Evolutionary conservation across 2,888 invertebrate genomes (phyloP).

Genomic region (Calliopum simillimum): DNA sequence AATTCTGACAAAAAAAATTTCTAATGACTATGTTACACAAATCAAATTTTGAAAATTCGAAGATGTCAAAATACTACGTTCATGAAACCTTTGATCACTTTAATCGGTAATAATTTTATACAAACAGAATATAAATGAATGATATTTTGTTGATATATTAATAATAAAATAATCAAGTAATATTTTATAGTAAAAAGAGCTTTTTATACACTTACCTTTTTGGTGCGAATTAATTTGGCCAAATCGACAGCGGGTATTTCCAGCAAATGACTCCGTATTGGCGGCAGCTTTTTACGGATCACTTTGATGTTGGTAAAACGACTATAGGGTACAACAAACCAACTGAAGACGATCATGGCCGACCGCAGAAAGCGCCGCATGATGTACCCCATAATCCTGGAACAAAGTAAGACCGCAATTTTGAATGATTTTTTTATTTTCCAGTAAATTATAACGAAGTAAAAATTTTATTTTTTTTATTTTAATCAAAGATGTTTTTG

Average conservation of each 20-base stretch:
- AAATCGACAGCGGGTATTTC: conserved; percentile 77
- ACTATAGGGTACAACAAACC: conserved; percentile 71
- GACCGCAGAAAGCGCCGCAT: conserved; percentile 72
- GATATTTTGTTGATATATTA: not conserved
- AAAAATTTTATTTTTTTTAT: conserved; percentile 29
- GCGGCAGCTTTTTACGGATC: conserved; percentile 73
- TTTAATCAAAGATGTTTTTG: not conserved
- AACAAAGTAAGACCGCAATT: conserved; percentile 68
- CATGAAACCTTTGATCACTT: no score
- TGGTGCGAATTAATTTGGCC: conserved; percentile 77
- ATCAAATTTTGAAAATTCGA: no score
- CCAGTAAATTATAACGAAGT: conserved; percentile 39
- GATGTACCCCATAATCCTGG: conserved; percentile 73
- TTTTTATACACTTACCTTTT: conserved; percentile 71
- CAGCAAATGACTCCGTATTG: conserved; percentile 76
- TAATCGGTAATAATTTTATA: not conserved
- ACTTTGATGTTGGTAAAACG: conserved; percentile 69
- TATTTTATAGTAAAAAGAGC: not conserved
- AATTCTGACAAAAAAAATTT: no score
- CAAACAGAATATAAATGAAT: not conserved
- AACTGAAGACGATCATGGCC: conserved; percentile 72
- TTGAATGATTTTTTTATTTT: conserved; percentile 57
- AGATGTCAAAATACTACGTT: no score
- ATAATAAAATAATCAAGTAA: not conserved
- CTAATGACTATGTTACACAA: no score